phyloP scores from a whole-genome alignment of 2,888 invertebrate species.

The Papilio elwesi region DNA sequence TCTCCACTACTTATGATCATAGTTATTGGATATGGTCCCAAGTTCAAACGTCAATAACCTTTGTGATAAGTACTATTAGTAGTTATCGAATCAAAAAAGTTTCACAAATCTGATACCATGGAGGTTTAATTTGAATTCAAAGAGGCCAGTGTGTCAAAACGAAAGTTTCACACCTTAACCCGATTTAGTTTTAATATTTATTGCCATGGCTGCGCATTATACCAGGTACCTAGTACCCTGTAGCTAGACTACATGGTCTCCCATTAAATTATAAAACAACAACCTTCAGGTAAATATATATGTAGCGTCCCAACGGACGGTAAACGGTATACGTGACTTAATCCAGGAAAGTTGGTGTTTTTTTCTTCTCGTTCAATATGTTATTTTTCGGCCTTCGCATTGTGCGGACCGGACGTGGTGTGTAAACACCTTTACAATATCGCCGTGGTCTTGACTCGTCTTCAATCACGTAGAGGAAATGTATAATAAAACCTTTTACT shows the following conservation, averaged over 20 bases:
- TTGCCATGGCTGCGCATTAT: not conserved
- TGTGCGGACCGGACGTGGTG: constrained; percentile 42
- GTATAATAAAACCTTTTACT: constrained; percentile 25
- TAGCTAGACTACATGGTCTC: not conserved
- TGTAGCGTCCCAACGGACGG: not conserved
- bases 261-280: not conserved
- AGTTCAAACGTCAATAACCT: no score
- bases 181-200: no score
- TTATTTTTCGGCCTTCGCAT: constrained; percentile 15
- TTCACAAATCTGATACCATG: not conserved
- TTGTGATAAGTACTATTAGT: no score
- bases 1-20: no score
- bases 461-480: constrained; percentile 37
- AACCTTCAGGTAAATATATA: not conserved
- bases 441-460: constrained; percentile 25
- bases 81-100: no score
- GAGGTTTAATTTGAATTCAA: not conserved
- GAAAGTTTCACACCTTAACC: not conserved
- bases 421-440: constrained; percentile 45
- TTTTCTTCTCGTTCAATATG: constrained; percentile 26
- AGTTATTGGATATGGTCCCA: no score
- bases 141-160: not conserved
- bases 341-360: constrained; percentile 28
- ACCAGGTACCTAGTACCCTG: not conserved
- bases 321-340: constrained; percentile 34